These are phyloP conservation scores for Brachionus calyciflorus DNA, from an alignment of 1,140 invertebrate genomes.

Conservation along the genomic window DNA sequence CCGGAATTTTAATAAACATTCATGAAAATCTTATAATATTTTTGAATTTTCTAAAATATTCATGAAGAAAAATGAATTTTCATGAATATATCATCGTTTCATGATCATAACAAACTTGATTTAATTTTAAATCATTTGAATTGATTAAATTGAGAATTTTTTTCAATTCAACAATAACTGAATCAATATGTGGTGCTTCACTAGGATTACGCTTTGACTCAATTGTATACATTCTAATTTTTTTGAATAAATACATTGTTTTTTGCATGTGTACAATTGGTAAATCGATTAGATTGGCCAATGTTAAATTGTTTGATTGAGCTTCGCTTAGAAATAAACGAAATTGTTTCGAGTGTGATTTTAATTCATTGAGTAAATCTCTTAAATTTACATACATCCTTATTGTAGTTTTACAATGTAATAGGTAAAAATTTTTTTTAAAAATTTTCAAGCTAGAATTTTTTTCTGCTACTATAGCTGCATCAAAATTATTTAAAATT, in stretches of 20 bases:
- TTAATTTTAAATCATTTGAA: not conserved
- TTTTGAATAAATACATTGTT: constrained; percentile 30
- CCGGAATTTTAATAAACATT: too few species aligned
- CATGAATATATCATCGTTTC: too few species aligned
- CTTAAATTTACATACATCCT: not conserved
- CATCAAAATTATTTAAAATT: too few species aligned
- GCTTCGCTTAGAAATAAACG: constrained; percentile 23
- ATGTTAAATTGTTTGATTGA: not conserved
- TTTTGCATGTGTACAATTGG: constrained; percentile 41
- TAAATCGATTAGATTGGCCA: constrained; percentile 32
- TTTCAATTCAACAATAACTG: constrained; percentile 39
- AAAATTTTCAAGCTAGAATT: too few species aligned
- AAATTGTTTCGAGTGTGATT: constrained; percentile 37
- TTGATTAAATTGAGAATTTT: constrained; percentile 10
- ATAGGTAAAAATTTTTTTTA: too few species aligned
- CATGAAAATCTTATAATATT: too few species aligned
- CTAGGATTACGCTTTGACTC: constrained; percentile 25
- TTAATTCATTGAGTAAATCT: constrained; percentile 8
- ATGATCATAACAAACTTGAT: not conserved
- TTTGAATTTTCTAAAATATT: too few species aligned
- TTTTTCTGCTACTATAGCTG: too few species aligned
- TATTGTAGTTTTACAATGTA: too few species aligned
- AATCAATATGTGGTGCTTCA: constrained; percentile 42
- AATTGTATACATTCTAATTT: constrained; percentile 28
- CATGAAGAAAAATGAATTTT: too few species aligned